Evolutionary conservation across 2,113 vertebrate genomes (phyloP).

Genomic region (Urocynchramus pylzowi): DNA sequence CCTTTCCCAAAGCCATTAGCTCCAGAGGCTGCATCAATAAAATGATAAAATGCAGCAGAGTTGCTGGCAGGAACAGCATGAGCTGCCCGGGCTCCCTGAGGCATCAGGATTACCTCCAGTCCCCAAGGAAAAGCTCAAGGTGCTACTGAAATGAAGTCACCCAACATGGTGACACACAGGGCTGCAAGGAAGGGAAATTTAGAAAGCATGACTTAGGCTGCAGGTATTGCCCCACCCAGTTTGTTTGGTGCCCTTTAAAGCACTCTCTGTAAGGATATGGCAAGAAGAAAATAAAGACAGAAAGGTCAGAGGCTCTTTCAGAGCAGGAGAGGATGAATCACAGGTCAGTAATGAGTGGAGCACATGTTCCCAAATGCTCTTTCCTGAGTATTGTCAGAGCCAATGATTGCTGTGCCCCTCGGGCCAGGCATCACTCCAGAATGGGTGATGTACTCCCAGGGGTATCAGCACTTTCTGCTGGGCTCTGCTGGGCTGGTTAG

Average conservation of each 20-base stretch:
- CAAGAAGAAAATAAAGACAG: neutral
- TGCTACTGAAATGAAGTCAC: neutral
- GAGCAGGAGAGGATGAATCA: neutral
- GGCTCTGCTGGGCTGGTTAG: neutral
- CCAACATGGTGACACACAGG: accelerated
- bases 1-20: neutral
- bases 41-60: neutral
- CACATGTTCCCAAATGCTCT: neutral
- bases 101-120: neutral
- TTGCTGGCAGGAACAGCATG: neutral
- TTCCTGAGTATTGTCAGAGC: neutral
- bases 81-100: neutral
- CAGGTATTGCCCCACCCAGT: neutral
- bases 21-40: neutral
- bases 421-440: neutral
- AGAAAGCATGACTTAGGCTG: neutral
- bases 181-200: neutral
- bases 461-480: neutral
- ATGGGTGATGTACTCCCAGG: neutral
- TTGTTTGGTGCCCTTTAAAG: neutral
- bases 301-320: neutral
- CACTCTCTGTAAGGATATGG: neutral
- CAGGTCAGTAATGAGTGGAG: neutral
- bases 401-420: neutral
- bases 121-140: neutral